Base-by-base conservation (phyloP, 2,888 invertebrate genomes). In the Cheilosia impressa region DNA sequence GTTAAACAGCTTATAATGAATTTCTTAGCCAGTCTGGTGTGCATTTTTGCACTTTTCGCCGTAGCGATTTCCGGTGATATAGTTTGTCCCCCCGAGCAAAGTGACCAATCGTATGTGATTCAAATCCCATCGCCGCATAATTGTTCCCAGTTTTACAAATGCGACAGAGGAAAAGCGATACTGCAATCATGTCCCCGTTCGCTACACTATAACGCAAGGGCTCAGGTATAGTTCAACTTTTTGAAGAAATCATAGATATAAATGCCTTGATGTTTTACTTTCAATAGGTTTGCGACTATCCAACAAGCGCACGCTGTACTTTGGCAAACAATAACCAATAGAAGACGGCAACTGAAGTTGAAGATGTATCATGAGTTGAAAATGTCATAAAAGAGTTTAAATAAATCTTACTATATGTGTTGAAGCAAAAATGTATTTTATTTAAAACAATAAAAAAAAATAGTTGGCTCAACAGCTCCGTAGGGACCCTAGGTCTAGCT, bases 191-290 rank as follows among this genome's bases (percentile, higher is more conserved):
- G 78, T 34, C 78, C 78, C 4, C 9, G 4, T 0, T 27, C 27
- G 1, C 31, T 78, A 1, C 78, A 78, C 45, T 78, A 72, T 31
- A 63, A 57, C 47, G 10, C 71, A 55, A 78, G 31, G 50, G 50
- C 50, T 10, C 47, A 43, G 78, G 78, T 78, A 63, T 24, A 22
- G 24, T 27, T 6, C 1, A 27, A 27, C 27, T 27, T 27, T 27
- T 27, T 27, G 6, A 6, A 6, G 5, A 27, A 27, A 6, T 6
- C 1, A 27, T 6, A 27, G 27, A 6, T 27, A 1, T 6, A 27
- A 27, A 27, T 22, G 19, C 22, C 17, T 62, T 9, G 27, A 27
- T 27, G 17, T 19, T 38, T 4, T 1, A 27, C 6, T 13, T 17
- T 62, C 0, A 1, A 15, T 22, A 55, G 55, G 55, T 55, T 9